Evolutionary conservation across 2,113 vertebrate genomes (phyloP), one percentile per base, ranked within the genome.

Genomic region (Perognathus longimembris): DNA sequence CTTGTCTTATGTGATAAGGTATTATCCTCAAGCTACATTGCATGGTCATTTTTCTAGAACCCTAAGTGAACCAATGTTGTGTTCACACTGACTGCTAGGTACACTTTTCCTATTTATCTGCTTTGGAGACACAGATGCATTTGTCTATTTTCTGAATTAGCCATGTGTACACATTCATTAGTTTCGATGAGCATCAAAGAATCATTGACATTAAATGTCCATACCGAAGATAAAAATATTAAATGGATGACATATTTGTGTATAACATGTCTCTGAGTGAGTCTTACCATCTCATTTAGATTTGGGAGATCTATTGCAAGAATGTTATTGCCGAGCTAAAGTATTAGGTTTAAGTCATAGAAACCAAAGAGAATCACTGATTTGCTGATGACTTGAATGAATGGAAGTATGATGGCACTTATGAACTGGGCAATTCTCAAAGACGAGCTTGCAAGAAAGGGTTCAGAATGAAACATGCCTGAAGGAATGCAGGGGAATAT

Each of bases 81-180:
- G 14, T 85, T 74, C n/a, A 45, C 30, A 10, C 3, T 34, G 34
- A 38, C 17, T 34, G 30, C 28, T 36, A 54, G 50, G 10, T 42
- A 7, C 6, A 24, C 4, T 30, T 22, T 75, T 30, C 28, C 50
- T 42, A 11, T 63, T 28, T 21, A 0, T 45, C 34, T 69, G 18
- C 28, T 85, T 81, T 45, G 0, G 36, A 20, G 11, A 3, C 32
- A 69, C 3, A 1, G n/a, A 64, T 26, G 61, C 34, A 6, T 71
- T 73, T 40, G 14, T n/a, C 14, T 75, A 74, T n/a, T 89, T 75
- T 89, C 45, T 70, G 70, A 80, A 76, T 92, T n/a, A 85, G 28
- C 30, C n/a, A 63, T 9, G 3, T 85, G 7, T 12, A 61, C 18
- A 36, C 28, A 15, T 76, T 10, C 7, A 76, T 77, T 45, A 76